phyloP scores from a whole-genome alignment of 2,797 vertebrate genomes.

The Sciurus carolinensis region DNA sequence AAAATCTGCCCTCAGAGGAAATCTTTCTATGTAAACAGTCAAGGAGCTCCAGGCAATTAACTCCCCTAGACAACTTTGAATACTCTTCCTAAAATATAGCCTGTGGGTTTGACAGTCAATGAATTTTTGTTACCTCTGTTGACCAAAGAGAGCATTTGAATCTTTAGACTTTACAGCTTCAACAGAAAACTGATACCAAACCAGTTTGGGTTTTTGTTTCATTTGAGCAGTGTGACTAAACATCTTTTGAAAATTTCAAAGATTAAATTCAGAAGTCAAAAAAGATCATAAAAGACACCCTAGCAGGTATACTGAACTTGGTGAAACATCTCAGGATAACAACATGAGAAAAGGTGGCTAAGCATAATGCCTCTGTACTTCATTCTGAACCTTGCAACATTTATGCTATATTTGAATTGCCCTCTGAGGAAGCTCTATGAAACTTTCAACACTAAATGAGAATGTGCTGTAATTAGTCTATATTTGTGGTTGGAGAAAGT shows the following conservation, averaged over 20 bases:
- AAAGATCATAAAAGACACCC: not conserved
- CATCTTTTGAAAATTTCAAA: conserved; percentile 24
- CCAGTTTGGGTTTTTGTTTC: not conserved
- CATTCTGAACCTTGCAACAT: not conserved
- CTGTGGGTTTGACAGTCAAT: not conserved
- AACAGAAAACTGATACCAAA: not conserved
- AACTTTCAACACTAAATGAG: not conserved
- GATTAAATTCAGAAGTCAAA: conserved; percentile 40
- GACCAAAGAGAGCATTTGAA: not conserved
- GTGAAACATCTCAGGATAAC: not conserved
- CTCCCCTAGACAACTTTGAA: not conserved
- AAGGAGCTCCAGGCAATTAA: not conserved
- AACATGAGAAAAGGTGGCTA: not conserved
- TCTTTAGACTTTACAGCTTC: not conserved
- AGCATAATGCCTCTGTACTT: not conserved
- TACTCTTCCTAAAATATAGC: not conserved
- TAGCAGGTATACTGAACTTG: not conserved
- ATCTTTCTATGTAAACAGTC: not conserved
- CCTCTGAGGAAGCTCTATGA: not conserved
- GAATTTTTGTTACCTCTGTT: not conserved
- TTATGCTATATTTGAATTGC: not conserved
- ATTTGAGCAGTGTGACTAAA: conserved; percentile 30
- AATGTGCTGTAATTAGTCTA: not conserved
- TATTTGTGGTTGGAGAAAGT: not conserved
- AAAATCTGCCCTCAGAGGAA: not conserved